Evolutionary conservation across 2,797 vertebrate species (phyloP).

Genomic region (Poeciliopsis infans): DNA sequence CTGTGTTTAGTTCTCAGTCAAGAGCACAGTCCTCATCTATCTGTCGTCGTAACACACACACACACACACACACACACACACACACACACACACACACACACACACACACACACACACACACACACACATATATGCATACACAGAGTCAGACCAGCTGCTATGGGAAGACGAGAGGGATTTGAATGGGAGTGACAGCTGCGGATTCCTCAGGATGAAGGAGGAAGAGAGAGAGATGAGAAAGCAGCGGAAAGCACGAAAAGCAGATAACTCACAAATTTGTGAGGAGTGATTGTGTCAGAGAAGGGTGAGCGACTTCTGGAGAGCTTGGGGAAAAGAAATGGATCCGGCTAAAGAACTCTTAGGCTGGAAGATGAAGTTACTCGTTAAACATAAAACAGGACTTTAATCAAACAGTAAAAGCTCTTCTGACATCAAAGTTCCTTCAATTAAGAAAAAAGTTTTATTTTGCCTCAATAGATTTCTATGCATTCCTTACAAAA

Average conservation of each 20-base stretch:
- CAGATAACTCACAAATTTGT: conserved; percentile 30
- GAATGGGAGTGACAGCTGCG: conserved; percentile 79
- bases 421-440: no score
- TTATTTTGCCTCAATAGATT: neutral
- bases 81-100: conserved; percentile 16
- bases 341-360: neutral
- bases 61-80: conserved; percentile 21
- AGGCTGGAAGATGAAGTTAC: neutral
- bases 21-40: conserved; percentile 26
- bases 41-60: conserved; percentile 6
- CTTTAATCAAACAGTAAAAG: no score
- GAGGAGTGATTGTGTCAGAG: conserved; percentile 12
- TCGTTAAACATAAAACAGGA: neutral
- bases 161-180: conserved; percentile 57
- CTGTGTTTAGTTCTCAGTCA: conserved; percentile 30
- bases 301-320: conserved; percentile 5
- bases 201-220: conserved; percentile 71
- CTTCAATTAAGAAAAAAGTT: neutral
- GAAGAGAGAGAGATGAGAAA: conserved; percentile 42
- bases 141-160: conserved; percentile 70
- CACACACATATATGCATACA: conserved; percentile 17
- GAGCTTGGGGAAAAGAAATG: conserved; percentile 10
- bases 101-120: conserved; percentile 16
- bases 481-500: neutral
- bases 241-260: conserved; percentile 22